Evolutionary conservation across 2,797 vertebrate genomes (phyloP).

Genomic region (Pempheris klunzingeri): DNA sequence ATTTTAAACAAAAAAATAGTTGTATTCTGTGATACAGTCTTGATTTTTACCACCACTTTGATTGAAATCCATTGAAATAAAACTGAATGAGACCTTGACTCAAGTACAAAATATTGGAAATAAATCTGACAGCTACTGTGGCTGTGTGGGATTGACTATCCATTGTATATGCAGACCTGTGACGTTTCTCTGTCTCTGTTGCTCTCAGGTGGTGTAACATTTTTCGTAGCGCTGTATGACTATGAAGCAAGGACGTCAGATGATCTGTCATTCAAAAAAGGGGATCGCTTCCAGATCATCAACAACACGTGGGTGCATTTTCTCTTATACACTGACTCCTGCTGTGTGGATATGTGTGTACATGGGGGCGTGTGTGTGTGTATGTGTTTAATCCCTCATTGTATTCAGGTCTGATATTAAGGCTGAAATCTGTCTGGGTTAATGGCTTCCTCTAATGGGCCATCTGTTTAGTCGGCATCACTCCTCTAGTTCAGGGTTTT

Average conservation of each 20-base stretch:
- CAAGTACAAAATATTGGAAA: background rate
- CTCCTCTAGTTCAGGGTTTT: slow-evolving; percentile 30
- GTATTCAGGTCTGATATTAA: slow-evolving; percentile 68
- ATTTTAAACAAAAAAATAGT: background rate
- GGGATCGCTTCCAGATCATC: slow-evolving; percentile 98
- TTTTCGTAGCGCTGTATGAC: slow-evolving; percentile 98
- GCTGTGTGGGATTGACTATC: background rate
- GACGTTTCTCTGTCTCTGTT: background rate
- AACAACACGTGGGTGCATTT: slow-evolving; percentile 94
- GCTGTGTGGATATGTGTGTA: background rate
- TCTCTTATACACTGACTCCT: slow-evolving; percentile 9
- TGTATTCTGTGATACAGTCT: background rate
- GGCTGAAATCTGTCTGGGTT: slow-evolving; percentile 75
- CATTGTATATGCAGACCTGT: background rate
- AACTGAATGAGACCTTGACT: background rate
- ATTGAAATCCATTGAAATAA: background rate
- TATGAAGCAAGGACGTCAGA: slow-evolving; percentile 98
- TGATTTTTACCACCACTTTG: background rate
- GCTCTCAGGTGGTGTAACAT: slow-evolving; percentile 91
- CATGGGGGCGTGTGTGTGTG: background rate
- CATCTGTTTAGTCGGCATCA: slow-evolving; percentile 72
- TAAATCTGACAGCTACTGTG: too few species aligned
- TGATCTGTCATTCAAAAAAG: slow-evolving; percentile 97
- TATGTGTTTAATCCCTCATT: slow-evolving; percentile 69
- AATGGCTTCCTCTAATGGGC: slow-evolving; percentile 76